A percentile compares a stretch with the other conserved stretches of the same genome.
Evolutionary conservation across 2,888 invertebrate species (phyloP).

Genomic region (Lasioglossum vierecki): DNA sequence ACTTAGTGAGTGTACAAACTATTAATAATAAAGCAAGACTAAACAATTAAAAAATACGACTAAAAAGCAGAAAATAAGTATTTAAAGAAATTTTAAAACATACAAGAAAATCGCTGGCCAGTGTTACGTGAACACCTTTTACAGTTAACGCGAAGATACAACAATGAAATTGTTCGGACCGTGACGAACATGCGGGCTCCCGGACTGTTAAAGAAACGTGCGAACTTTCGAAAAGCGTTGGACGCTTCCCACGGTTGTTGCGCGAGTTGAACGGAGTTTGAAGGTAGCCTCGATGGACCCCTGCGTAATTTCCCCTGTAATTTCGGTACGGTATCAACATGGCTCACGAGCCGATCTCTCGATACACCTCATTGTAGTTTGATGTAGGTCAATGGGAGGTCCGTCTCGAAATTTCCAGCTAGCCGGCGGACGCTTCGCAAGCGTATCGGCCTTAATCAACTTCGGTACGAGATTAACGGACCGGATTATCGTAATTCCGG

Average conservation of each 20-base stretch:
- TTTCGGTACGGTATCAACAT: slow-evolving; percentile 45
- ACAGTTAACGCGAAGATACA: not conserved
- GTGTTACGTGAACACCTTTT: too few species aligned
- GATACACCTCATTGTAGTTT: slow-evolving; percentile 46
- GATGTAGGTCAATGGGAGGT: slow-evolving; percentile 48
- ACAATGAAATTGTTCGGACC: not conserved
- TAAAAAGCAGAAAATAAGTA: too few species aligned
- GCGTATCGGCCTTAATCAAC: slow-evolving; percentile 47
- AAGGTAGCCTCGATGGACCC: slow-evolving; percentile 19
- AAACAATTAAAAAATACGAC: too few species aligned
- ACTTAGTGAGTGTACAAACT: too few species aligned
- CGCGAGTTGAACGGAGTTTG: slow-evolving; percentile 28
- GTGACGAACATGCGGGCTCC: not conserved
- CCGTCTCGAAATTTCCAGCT: slow-evolving; percentile 48
- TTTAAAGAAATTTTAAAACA: too few species aligned
- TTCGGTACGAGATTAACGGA: slow-evolving; percentile 35
- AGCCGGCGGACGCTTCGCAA: not conserved
- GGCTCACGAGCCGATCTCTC: not conserved
- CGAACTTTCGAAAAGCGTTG: slow-evolving; percentile 11
- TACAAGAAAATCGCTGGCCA: too few species aligned
- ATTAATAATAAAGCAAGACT: too few species aligned
- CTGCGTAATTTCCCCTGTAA: slow-evolving; percentile 46
- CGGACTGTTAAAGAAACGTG: slow-evolving; percentile 21
- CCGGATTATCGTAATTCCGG: slow-evolving; percentile 45
- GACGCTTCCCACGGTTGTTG: slow-evolving; percentile 12